Evolutionary conservation across 2,113 vertebrate species (phyloP), one percentile per base, ranked within the genome.

Genomic region (Pelobates fuscus): DNA sequence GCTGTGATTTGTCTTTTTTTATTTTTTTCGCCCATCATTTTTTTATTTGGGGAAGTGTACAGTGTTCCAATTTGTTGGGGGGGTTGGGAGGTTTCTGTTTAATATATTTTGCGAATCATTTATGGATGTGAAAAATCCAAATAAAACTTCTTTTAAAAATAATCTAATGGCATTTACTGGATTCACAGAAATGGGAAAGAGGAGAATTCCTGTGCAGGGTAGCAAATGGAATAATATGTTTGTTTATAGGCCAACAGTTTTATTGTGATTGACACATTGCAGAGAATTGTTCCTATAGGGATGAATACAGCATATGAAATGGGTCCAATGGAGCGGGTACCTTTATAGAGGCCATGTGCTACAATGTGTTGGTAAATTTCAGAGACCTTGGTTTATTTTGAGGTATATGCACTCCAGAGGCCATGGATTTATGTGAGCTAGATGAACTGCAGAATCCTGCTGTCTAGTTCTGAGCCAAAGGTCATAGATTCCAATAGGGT

Each of bases 91-190:
- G 72, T 67, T 67, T 30, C 52, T 67, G 72, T 77, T 68, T 77
- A 77, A 77, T 77, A 77, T 77, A 68, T 77, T 75, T 77, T 77
- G 73, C 65, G 43, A 68, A 60, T 61, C 73, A 61, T 77, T 61
- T 61, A 68, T 68, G 73, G 73, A 68, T 77, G 73, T 77, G 55
- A 60, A 76, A 68, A 77, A 70, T 70, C 23, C 68, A 70, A 70
- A 77, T 77, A 77, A 77, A 68, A 67, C 41, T 60, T 77, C 21
- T 75, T 77, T 68, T 76, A 76, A 77, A 68, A 75, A 75, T 67
- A 11, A 57, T 24, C 25, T 21, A 7, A 21, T 25, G 41, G 17
- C 27, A 49, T 2, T 63, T 46, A 25, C 37, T 60, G 37, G 37
- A 26, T 61, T 49, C 30, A 21, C 58, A 1, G 49, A 49, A 49